Evolutionary conservation across 2,888 invertebrate genomes (phyloP).

Genomic region (Zaprionus bogoriensis): DNA sequence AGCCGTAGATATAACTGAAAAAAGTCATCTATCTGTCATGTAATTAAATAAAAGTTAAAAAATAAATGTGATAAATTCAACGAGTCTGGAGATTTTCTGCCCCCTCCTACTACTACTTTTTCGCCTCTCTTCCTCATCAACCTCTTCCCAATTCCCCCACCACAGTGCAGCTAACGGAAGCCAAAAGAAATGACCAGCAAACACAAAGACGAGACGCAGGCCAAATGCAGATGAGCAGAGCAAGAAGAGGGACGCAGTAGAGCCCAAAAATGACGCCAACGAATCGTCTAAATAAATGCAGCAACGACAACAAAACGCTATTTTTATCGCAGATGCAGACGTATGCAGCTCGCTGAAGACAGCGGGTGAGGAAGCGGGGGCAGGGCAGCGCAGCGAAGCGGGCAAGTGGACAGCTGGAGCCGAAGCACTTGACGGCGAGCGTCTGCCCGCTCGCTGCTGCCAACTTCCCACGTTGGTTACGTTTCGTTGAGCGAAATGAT

Average conservation of each 20-base stretch:
- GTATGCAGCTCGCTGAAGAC: constrained; percentile 20
- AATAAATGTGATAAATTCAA: constrained; percentile 71
- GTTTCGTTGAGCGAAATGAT: constrained; percentile 69
- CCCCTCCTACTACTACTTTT: no score
- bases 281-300: constrained; percentile 51
- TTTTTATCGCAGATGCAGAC: constrained; percentile 64
- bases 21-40: constrained; percentile 38
- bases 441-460: constrained; percentile 52
- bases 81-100: constrained; percentile 30
- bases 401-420: constrained; percentile 55
- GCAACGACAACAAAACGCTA: constrained; percentile 49
- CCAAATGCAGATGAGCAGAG: constrained; percentile 6
- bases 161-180: no score
- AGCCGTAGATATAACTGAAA: neutral
- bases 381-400: neutral
- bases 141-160: no score
- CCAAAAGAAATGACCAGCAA: constrained; percentile 33
- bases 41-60: constrained; percentile 53
- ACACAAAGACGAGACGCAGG: constrained; percentile 4
- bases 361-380: neutral
- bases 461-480: constrained; percentile 72
- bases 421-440: constrained; percentile 52
- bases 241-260: constrained; percentile 4
- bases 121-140: neutral
- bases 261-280: constrained; percentile 42